Percentiles rank a stretch among this genome's conserved stretches.
Conservation (phyloP, 2,888 invertebrate species). For the Zaprionus bogoriensis region DNA sequence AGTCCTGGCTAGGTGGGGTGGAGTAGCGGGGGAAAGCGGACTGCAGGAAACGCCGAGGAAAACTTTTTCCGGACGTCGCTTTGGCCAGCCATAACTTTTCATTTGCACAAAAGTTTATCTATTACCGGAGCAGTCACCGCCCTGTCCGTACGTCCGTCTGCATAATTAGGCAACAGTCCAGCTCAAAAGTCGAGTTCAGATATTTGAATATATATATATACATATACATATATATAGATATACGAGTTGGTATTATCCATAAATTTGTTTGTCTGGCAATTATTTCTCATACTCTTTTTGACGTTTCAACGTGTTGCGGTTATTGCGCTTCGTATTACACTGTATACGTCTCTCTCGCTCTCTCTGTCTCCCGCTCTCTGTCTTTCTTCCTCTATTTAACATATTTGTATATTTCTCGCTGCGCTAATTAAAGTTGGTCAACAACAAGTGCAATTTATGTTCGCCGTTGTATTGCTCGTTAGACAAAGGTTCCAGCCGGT, state of each 20-base stretch:
- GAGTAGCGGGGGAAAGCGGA: not conserved
- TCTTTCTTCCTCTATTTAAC: conserved; percentile 2
- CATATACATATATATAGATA: not conserved
- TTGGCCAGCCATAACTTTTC: conserved; percentile 32
- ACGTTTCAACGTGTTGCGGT: conserved; percentile 43
- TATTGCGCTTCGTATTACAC: conserved; percentile 35
- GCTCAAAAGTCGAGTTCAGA: not conserved
- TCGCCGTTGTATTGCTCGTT: conserved; percentile 6
- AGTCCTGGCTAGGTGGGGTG: not conserved
- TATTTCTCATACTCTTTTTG: conserved; percentile 45
- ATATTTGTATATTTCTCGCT: conserved; percentile 17
- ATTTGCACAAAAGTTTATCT: conserved; percentile 44
- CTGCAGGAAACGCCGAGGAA: conserved; percentile 4
- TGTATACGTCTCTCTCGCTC: conserved; percentile 18
- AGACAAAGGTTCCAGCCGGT: conserved; percentile 11
- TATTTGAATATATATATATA: not conserved
- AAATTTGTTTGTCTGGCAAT: conserved; percentile 45
- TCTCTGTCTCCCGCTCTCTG: conserved; percentile 20
- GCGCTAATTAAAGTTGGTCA: conserved; percentile 40
- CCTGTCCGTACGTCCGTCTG: conserved; percentile 8
- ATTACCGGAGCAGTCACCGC: conserved; percentile 12
- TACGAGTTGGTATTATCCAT: conserved; percentile 18
- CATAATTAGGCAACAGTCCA: conserved; percentile 36
- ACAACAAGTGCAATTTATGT: conserved; percentile 33
- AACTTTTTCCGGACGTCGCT: conserved; percentile 21